Conservation (phyloP, 2,888 invertebrate genomes). For the Callyntrura sp. region DNA sequence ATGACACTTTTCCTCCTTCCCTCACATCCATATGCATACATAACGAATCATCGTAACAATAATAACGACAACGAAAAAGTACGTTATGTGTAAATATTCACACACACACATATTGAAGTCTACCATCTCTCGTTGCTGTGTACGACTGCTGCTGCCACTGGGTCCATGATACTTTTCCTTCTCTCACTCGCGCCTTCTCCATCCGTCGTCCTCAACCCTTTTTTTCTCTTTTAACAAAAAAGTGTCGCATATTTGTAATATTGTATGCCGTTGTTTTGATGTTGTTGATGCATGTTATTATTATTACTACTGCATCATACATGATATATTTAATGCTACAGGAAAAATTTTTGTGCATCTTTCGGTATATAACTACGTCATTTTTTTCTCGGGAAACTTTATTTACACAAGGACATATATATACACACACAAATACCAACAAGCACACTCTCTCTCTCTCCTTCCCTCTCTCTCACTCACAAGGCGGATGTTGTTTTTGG, state of each 20-base stretch:
- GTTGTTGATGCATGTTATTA: constrained; percentile 67
- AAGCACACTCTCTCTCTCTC: neutral
- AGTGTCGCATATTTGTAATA: constrained; percentile 57
- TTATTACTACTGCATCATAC: constrained; percentile 60
- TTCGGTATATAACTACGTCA: neutral
- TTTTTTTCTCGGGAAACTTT: neutral
- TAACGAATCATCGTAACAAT: constrained; percentile 47
- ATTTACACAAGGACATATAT: neutral
- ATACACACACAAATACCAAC: neutral
- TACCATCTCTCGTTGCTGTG: constrained; percentile 4
- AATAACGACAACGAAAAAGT: constrained; percentile 32
- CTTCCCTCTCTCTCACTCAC: neutral
- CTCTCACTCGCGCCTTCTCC: neutral
- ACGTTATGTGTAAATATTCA: neutral
- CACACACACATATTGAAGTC: neutral
- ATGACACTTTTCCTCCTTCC: constrained; percentile 60
- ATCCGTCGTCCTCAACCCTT: constrained; percentile 20
- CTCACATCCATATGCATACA: constrained; percentile 51
- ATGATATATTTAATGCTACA: constrained; percentile 48
- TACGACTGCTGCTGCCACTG: neutral
- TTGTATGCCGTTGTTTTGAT: constrained; percentile 30
- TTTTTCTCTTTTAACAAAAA: constrained; percentile 5
- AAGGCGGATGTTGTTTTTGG: constrained; percentile 46
- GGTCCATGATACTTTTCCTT: neutral
- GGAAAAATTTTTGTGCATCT: constrained; percentile 9